phyloP scores from a whole-genome alignment of 2,797 vertebrate species.

The Podarcis siculus region DNA sequence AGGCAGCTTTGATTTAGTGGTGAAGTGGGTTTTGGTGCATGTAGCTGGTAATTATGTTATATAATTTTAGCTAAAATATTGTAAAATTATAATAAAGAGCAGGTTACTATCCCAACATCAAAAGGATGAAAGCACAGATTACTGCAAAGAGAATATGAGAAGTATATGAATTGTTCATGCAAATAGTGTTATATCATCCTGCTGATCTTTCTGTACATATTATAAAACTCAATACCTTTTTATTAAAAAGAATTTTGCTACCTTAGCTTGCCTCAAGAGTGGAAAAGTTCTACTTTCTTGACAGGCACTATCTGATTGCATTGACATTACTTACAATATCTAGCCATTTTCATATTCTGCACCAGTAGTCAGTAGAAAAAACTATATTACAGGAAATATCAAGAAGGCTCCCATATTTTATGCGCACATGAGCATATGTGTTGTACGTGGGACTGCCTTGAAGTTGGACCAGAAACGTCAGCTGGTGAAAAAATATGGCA shows the following conservation, averaged over 20 bases:
- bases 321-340: neutral
- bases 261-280: neutral
- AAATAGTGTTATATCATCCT: neutral
- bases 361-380: neutral
- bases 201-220: neutral
- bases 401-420: neutral
- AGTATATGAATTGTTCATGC: neutral
- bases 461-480: too few species aligned
- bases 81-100: slow-evolving; percentile 18
- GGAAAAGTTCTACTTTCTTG: neutral
- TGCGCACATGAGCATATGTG: neutral
- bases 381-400: neutral
- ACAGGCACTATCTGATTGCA: neutral
- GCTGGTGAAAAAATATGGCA: too few species aligned
- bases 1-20: neutral
- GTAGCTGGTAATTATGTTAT: neutral
- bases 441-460: too few species aligned
- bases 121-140: slow-evolving; percentile 13
- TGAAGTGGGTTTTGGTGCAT: neutral
- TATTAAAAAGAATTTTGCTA: neutral
- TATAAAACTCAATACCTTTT: slow-evolving; percentile 10
- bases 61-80: slow-evolving; percentile 41
- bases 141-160: slow-evolving; percentile 8
- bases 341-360: neutral
- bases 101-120: neutral